Evolutionary conservation across 2,113 vertebrate species (phyloP), one percentile per base, ranked within the genome.

Genomic region (Alexandromys fortis): DNA sequence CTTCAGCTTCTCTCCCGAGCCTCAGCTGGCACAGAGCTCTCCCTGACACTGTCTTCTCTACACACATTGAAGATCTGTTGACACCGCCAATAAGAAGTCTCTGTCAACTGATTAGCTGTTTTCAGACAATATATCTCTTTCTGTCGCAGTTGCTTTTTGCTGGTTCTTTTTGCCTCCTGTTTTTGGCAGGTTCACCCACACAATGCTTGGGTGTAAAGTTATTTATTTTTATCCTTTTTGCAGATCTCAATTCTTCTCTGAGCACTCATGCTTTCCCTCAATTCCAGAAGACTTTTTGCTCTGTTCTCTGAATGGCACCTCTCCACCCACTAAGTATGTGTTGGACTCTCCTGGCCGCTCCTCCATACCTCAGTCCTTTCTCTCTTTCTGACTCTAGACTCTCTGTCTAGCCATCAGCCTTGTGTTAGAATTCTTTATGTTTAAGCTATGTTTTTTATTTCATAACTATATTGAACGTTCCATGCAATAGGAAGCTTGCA

Each of bases 91-190:
- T 30, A 22, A 76, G 55, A 67, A 72, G 77, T 30, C 72, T 86
- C n/a, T 79, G 55, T 68, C 24, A 3, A 52, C 52, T 35, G 76
- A 42, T 42, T 49, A 81, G 55, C 9, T 89, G 61, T 73, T 77
- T 89, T 17, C 52, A 77, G 67, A 61, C 73, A 42, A 85, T 35
- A 35, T 22, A 4, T 52, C 65, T 73, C 28, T 81, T 11, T 75
- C 21, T 19, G 14, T 17, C 75, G 13, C 33, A 33, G 33, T 42
- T 68, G 68, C 79, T 90, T 90, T 90, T 28, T 33, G 68, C 21
- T 49, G 89, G 75, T 87, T 42, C 38, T 86, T 49, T 45, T 86
- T 73, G 83, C 49, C 47, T 75, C 94, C 95, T 49, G 35, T 92
- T 93, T 89, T 67, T 35, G 47, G 70, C 38, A 73, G 45, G 77